phyloP scores from a whole-genome alignment of 2,888 invertebrate species.

The Antheraea yamamai region DNA sequence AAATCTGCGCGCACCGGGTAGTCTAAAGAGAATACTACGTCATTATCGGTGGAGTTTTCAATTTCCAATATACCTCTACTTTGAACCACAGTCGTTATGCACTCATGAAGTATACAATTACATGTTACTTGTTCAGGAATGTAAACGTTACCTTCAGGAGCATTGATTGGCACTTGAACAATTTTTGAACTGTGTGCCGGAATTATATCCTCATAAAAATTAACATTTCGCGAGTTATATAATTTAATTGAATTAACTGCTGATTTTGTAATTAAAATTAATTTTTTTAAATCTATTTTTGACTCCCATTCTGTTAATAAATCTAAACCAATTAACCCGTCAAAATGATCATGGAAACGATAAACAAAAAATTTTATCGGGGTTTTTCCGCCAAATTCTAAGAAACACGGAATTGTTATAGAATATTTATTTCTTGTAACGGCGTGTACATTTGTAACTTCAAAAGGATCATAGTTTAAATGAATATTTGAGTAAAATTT shows the following conservation, averaged over 20 bases:
- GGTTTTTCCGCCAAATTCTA: too few species aligned
- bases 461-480: slow-evolving; percentile 32
- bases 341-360: slow-evolving; percentile 39
- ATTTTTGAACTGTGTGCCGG: slow-evolving; percentile 33
- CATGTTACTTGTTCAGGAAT: slow-evolving; percentile 29
- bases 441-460: too few species aligned
- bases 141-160: slow-evolving; percentile 29
- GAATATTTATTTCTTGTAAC: too few species aligned
- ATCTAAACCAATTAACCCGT: slow-evolving; percentile 38
- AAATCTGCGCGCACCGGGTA: slow-evolving; percentile 28
- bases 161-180: slow-evolving; percentile 31
- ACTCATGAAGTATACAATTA: slow-evolving; percentile 34
- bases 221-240: slow-evolving; percentile 33
- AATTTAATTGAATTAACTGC: slow-evolving; percentile 27
- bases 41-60: slow-evolving; percentile 30
- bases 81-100: slow-evolving; percentile 32
- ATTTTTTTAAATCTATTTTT: slow-evolving; percentile 33
- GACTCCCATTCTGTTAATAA: slow-evolving; percentile 33
- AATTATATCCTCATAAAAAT: slow-evolving; percentile 37
- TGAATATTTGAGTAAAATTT: slow-evolving; percentile 24
- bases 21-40: slow-evolving; percentile 35
- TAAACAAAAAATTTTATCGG: slow-evolving; percentile 31
- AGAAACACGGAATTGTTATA: too few species aligned
- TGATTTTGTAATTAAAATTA: slow-evolving; percentile 24
- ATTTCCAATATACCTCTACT: slow-evolving; percentile 34